phyloP scores from a whole-genome alignment of 2,113 vertebrate genomes.

The Hirundichthys speculiger region DNA sequence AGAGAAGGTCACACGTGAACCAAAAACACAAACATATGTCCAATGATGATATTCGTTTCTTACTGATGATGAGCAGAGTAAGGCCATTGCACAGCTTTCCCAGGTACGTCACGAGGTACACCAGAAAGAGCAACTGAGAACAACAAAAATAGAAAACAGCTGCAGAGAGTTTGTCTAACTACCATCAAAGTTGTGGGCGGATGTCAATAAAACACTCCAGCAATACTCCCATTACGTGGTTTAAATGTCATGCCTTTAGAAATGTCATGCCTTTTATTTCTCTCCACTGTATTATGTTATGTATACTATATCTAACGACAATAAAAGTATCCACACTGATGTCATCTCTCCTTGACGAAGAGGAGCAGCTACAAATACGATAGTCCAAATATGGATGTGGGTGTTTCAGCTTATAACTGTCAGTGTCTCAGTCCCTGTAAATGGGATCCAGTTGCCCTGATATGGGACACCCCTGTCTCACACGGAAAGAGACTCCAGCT shows the following conservation, averaged over 20 bases:
- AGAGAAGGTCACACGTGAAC: not conserved
- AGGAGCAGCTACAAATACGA: too few relatives aligned
- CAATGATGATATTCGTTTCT: slow-evolving; percentile 27
- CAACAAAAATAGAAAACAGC: slow-evolving; percentile 11
- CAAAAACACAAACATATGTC: not conserved
- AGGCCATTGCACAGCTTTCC: slow-evolving; percentile 90
- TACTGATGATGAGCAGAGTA: slow-evolving; percentile 90
- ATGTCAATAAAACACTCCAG: not conserved
- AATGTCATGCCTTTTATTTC: not conserved
- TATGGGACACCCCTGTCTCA: slow-evolving; percentile 63
- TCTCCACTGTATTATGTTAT: not conserved
- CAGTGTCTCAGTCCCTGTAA: slow-evolving; percentile 9
- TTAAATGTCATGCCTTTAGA: not conserved
- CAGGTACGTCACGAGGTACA: slow-evolving; percentile 90
- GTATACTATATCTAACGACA: not conserved
- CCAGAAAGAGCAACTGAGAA: slow-evolving; percentile 84
- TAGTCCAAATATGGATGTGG: slow-evolving; percentile 17
- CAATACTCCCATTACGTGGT: not conserved
- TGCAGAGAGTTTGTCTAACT: slow-evolving; percentile 17
- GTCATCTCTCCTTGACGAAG: too few relatives aligned
- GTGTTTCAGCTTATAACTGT: slow-evolving; percentile 47
- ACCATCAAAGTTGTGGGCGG: not conserved
- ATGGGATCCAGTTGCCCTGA: slow-evolving; percentile 47
- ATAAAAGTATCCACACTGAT: too few relatives aligned
- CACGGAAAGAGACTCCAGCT: slow-evolving; percentile 46